Evolutionary conservation across 2,888 invertebrate genomes (phyloP), one percentile per base, ranked within the genome.

Genomic region (Zygogramma bicolorata): DNA sequence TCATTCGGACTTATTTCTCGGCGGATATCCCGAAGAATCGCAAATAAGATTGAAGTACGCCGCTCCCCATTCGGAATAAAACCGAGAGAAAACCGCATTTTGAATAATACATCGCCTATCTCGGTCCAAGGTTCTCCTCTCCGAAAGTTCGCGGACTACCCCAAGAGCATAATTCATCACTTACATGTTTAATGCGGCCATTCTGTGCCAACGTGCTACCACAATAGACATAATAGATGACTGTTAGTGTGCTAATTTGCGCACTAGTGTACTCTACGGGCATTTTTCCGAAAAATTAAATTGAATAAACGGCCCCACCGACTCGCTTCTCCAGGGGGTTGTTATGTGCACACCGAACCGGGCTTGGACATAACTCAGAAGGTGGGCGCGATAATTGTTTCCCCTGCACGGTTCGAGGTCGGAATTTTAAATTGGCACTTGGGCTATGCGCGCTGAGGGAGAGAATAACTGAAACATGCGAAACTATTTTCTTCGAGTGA

Each of bases 191-290:
- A 80, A 81, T 80, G 81, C 75, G 75, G 76, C 74, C 80, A 80
- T 81, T 81, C 79, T 80, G 78, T 70, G 76, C 78, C 78, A 76
- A 76, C 79, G 75, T 75, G 74, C 77, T 69, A 76, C 81, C 79
- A 76, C 80, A 80, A 78, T 80, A 80, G 78, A 80, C 78, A 76
- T 81, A 81, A 81, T 80, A 78, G 81, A 81, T 80, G 80, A 79
- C 80, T 74, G 76, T 77, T 77, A 80, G 77, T 78, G 78, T 78
- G 70, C 79, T 81, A 81, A 81, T 81, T 81, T 79, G 79, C 80
- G 60, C 63, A 63, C 71, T 69, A 71, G 71, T 67, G 53, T 63
- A 73, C 70, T 68, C 70, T 46, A 49, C 66, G 74, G 70, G 63
- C 74, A 67, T 53, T 53, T 79, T 79, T 78, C 73, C 77, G 75